Percentiles rank a stretch among this genome's conserved stretches.
phyloP scores from a whole-genome alignment of 2,797 vertebrate species.

The Craterocephalus amniculus region DNA sequence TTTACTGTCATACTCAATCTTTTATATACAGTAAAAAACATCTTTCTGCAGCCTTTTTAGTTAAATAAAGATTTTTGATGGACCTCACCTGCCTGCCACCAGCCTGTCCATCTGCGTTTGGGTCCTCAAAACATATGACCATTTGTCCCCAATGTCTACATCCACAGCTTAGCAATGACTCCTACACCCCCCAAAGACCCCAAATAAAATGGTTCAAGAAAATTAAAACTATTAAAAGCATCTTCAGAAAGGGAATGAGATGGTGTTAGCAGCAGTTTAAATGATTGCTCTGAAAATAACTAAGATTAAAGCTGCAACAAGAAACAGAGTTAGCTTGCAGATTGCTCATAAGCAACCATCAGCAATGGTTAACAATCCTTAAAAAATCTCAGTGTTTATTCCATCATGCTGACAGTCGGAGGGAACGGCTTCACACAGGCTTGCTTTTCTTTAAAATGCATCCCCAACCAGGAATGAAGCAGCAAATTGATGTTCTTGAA shows the following conservation, averaged over 20 bases:
- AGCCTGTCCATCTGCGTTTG: neutral
- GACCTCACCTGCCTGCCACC: neutral
- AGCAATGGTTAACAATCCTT: neutral
- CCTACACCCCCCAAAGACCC: no score
- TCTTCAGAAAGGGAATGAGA: neutral
- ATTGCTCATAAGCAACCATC: neutral
- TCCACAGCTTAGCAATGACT: no score
- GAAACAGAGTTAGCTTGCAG: neutral
- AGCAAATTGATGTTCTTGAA: constrained; percentile 45
- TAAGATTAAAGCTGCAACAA: neutral
- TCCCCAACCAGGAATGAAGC: constrained; percentile 36
- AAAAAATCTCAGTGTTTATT: neutral
- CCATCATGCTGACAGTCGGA: neutral
- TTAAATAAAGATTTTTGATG: no score
- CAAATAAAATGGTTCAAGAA: neutral
- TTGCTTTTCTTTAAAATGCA: constrained; percentile 36
- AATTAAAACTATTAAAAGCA: neutral
- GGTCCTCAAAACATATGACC: no score
- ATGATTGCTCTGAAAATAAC: neutral
- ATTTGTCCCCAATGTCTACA: no score
- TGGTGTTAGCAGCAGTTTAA: neutral
- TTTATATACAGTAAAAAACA: no score
- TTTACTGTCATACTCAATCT: neutral
- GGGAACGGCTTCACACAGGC: constrained; percentile 24
- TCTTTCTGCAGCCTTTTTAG: no score